phyloP scores from a whole-genome alignment of 1,140 invertebrate species.

The Drosophila saltans region DNA sequence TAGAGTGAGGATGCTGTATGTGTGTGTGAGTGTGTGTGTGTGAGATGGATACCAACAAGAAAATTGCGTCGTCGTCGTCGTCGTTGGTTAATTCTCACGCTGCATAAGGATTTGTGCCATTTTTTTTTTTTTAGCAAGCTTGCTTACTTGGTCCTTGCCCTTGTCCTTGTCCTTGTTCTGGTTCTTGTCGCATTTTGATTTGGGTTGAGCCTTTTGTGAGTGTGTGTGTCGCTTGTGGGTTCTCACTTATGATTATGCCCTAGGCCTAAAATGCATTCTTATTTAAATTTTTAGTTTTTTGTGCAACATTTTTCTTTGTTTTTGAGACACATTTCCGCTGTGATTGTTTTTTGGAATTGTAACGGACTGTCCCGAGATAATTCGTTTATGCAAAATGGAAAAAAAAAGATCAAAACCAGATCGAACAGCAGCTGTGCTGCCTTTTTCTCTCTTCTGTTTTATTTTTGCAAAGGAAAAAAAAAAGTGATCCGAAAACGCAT shows the following conservation, averaged over 20 bases:
- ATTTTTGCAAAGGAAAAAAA: conserved; percentile 30
- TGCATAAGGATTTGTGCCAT: conserved; percentile 40
- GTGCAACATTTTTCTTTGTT: conserved; percentile 50
- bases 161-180: conserved; percentile 56
- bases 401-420: not conserved
- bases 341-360: conserved; percentile 60
- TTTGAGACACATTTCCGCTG: conserved; percentile 66
- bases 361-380: conserved; percentile 30
- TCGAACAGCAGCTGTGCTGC: conserved; percentile 50
- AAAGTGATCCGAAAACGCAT: conserved; percentile 55
- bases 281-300: conserved; percentile 55
- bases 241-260: conserved; percentile 37
- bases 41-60: conserved; percentile 51
- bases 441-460: conserved; percentile 26
- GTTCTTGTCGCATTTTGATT: conserved; percentile 63
- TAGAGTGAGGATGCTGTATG: not conserved
- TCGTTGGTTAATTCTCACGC: conserved; percentile 39
- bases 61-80: conserved; percentile 37
- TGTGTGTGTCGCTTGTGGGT: conserved; percentile 25
- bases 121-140: conserved; percentile 32
- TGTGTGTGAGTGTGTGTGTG: conserved; percentile 7
- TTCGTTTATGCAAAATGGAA: not conserved
- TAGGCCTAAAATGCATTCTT: conserved; percentile 60
- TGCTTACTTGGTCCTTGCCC: conserved; percentile 36
- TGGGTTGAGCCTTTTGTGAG: conserved; percentile 63